Percentiles rank a stretch among this genome's conserved stretches.
Conservation (phyloP, 1,140 invertebrate genomes). For the Cheumatopsyche charites region DNA sequence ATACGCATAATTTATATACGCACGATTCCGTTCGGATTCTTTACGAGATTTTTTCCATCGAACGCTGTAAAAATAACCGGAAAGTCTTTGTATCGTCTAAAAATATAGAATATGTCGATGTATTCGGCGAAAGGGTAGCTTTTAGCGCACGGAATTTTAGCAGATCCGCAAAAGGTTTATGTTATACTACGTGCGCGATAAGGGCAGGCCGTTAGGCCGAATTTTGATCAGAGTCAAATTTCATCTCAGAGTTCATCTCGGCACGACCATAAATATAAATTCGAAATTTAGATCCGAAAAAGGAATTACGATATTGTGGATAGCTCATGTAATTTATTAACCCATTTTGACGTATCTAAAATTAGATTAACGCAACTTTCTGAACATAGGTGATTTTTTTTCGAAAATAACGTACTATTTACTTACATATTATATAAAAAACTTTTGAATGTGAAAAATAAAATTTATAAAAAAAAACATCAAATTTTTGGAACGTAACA, state of each 20-base stretch:
- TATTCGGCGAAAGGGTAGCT: neutral
- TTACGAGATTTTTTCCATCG: conserved; percentile 9
- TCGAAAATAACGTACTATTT: too few species aligned
- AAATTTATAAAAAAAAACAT: too few species aligned
- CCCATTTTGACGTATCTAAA: too few species aligned
- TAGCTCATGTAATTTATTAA: too few species aligned
- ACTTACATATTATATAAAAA: too few species aligned
- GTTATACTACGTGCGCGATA: conserved; percentile 1
- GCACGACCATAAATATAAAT: conserved; percentile 6
- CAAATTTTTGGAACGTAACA: too few species aligned
- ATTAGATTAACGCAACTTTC: too few species aligned
- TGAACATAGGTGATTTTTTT: too few species aligned
- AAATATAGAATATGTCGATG: conserved; percentile 1
- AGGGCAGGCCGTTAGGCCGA: neutral
- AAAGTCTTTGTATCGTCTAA: neutral
- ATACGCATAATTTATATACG: neutral
- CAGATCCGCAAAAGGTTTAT: neutral
- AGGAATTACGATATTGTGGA: too few species aligned
- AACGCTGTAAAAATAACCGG: neutral
- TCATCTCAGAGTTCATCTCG: conserved; percentile 1
- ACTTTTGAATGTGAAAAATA: too few species aligned
- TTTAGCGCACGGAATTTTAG: neutral
- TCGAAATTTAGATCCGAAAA: too few species aligned
- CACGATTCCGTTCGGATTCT: neutral
- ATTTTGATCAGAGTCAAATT: conserved; percentile 15